phyloP scores from a whole-genome alignment of 2,797 vertebrate genomes.

The Enteromius treurensis region DNA sequence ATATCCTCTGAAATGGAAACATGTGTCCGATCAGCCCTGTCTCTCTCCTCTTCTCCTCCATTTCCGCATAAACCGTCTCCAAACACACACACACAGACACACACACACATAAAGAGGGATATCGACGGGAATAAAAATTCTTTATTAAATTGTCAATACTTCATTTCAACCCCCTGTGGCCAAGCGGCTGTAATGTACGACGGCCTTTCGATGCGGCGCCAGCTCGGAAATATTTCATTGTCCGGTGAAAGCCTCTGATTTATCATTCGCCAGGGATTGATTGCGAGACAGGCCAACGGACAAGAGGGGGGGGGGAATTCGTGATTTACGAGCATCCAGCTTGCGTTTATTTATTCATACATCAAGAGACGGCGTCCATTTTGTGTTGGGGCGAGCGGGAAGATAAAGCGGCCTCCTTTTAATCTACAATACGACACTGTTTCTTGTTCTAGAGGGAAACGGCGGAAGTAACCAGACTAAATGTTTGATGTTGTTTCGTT shows the following conservation, averaged over 20 bases:
- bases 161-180: constrained; percentile 56
- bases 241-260: constrained; percentile 51
- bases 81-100: too few species aligned
- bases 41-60: not conserved
- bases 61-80: not conserved
- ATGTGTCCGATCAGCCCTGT: not conserved
- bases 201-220: constrained; percentile 47
- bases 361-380: not conserved
- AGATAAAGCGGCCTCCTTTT: constrained; percentile 11
- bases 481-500: not conserved
- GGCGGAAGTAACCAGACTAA: not conserved
- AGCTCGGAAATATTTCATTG: constrained; percentile 57
- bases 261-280: constrained; percentile 53
- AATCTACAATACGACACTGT: not conserved
- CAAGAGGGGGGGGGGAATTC: constrained; percentile 3
- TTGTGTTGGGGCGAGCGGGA: not conserved
- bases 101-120: constrained; percentile 3
- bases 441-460: not conserved
- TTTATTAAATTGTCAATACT: constrained; percentile 77
- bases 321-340: constrained; percentile 39
- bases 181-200: constrained; percentile 49
- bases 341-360: constrained; percentile 36
- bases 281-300: constrained; percentile 20
- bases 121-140: constrained; percentile 72
- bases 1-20: not conserved